A percentile compares a stretch with the other conserved stretches of the same genome.
Conservation (phyloP, 2,797 vertebrate genomes). For the Setipinna tenuifilis region DNA sequence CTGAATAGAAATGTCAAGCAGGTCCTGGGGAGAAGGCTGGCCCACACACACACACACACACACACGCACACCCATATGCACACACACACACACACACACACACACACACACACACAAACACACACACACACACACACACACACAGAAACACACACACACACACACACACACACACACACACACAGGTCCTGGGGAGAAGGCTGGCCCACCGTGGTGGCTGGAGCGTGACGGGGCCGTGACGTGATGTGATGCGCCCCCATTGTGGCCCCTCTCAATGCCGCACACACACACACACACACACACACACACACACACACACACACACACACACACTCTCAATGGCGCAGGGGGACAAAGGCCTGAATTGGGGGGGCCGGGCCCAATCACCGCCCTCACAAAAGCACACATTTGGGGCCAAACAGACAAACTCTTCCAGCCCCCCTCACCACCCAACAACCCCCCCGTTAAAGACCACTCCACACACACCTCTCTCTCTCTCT, state of each 20-base stretch:
- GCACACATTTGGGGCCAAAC: constrained; percentile 42
- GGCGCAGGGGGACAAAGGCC: constrained; percentile 47
- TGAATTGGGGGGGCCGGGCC: constrained; percentile 51
- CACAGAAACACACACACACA: too few species aligned
- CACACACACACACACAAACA: too few species aligned
- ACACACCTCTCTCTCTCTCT: constrained; percentile 32
- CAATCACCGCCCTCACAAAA: constrained; percentile 49
- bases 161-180: too few species aligned
- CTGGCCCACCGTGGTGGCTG: constrained; percentile 41
- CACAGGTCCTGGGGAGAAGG: too few species aligned
- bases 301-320: background rate
- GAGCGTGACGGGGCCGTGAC: constrained; percentile 26
- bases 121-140: too few species aligned
- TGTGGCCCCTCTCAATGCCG: constrained; percentile 30
- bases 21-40: constrained; percentile 46
- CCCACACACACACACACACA: constrained; percentile 19
- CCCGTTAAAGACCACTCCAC: background rate
- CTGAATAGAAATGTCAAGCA: constrained; percentile 59
- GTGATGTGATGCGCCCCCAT: background rate
- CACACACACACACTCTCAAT: constrained; percentile 28
- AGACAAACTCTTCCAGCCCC: constrained; percentile 37
- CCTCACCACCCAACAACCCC: constrained; percentile 18
- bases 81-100: too few species aligned
- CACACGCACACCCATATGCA: too few species aligned
- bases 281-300: background rate